A percentile compares a stretch with the other conserved stretches of the same genome.
phyloP scores from a whole-genome alignment of 2,888 invertebrate genomes.

The Iphiclides podalirius region DNA sequence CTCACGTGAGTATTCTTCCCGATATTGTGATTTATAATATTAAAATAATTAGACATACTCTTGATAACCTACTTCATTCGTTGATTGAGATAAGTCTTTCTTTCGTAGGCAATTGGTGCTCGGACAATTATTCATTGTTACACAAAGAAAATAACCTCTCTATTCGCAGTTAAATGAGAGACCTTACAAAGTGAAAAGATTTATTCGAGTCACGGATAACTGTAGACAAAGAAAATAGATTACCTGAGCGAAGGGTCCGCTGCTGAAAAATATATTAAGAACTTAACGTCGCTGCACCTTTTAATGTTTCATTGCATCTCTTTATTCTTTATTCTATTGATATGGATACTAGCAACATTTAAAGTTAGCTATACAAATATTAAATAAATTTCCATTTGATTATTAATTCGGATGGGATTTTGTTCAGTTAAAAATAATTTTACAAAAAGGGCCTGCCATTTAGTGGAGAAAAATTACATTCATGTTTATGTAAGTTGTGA shows the following conservation, averaged over 20 bases:
- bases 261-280: conserved; percentile 2
- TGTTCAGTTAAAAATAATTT: no score
- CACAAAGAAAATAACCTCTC: conserved; percentile 12
- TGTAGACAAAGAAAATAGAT: conserved; percentile 16
- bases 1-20: no score
- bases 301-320: no score
- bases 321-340: no score
- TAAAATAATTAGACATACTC: neutral
- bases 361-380: no score
- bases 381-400: no score
- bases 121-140: conserved; percentile 1
- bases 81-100: neutral
- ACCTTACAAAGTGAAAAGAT: conserved; percentile 8
- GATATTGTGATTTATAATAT: neutral
- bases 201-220: conserved; percentile 14
- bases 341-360: no score
- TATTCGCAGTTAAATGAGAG: conserved; percentile 7
- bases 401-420: no score
- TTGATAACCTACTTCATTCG: neutral
- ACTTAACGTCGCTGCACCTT: neutral
- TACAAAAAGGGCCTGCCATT: no score
- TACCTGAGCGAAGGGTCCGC: neutral
- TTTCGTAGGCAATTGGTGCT: neutral
- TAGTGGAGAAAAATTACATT: no score
- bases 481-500: no score